Conservation (phyloP, 2,888 invertebrate genomes). For the Tillus elongatus region DNA sequence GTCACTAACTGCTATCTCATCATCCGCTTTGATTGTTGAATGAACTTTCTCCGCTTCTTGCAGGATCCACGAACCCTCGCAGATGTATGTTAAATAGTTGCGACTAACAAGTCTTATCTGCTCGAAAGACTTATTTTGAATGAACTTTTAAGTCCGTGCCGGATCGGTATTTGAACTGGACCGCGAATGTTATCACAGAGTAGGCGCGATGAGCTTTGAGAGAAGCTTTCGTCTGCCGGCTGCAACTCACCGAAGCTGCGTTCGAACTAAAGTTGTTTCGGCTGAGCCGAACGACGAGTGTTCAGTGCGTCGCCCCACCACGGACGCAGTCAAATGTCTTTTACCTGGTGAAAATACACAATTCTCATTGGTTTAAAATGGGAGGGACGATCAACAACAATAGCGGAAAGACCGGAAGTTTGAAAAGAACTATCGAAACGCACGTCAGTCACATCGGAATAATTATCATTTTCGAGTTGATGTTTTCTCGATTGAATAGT, state of each 20-base stretch:
- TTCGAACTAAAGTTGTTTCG: background rate
- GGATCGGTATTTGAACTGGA: too few relatives aligned
- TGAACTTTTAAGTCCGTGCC: too few relatives aligned
- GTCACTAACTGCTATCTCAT: too few relatives aligned
- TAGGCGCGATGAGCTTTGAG: too few relatives aligned
- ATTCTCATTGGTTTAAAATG: conserved; percentile 2
- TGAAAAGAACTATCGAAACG: conserved; percentile 13
- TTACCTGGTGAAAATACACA: conserved; percentile 3
- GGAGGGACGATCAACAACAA: conserved; percentile 4
- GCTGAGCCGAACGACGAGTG: conserved; percentile 5
- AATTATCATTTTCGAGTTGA: conserved; percentile 22
- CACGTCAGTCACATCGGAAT: conserved; percentile 23
- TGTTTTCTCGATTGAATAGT: conserved; percentile 10
- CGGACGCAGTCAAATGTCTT: conserved; percentile 10
- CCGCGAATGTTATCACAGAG: too few relatives aligned
- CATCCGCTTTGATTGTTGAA: too few relatives aligned
- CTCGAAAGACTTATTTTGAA: too few relatives aligned
- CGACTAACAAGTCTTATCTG: too few relatives aligned
- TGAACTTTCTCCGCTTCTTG: too few relatives aligned
- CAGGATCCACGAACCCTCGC: too few relatives aligned
- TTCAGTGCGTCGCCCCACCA: conserved; percentile 11
- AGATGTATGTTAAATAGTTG: too few relatives aligned
- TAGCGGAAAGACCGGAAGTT: conserved; percentile 12
- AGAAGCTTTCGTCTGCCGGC: too few relatives aligned
- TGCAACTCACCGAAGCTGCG: conserved; percentile 2